Base-by-base conservation (phyloP, 2,888 invertebrate species). In the Anodontia alba region DNA sequence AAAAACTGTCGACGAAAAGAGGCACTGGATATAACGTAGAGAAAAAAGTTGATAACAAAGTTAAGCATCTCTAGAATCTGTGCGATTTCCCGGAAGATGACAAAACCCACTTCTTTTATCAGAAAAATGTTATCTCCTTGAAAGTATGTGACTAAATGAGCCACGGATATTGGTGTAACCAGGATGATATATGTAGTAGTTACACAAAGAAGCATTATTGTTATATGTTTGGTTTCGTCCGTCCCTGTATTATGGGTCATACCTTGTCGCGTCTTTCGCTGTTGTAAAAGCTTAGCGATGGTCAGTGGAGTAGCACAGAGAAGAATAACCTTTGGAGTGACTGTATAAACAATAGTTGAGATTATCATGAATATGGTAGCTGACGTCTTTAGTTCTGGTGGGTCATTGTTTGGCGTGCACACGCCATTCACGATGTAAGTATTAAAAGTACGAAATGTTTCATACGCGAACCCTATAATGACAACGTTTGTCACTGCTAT, bases 41-140 rank as follows among this genome's bases (percentile, higher is more conserved):
- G 75, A 49, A 90, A 86, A 73, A 49, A 90, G 86, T 91, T 91
- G 68, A 89, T 83, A 38, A 88, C 86, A 66, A 89, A 89, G 43
- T 90, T 91, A 2, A 89, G 67, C n/a, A 87, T 87, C 54, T 91
- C 90, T n/a, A 88, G 62, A 15, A 89, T 76, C 51, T 87, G 86
- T 0, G 89, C 83, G 10, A 89, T 68, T 38, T 90, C 88, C 0
- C 89, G 81, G 43, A 87, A 89, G 10, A 86, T 73, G 10, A 88
- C 73, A n/a, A 90, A 83, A 0, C 67, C 49, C 2, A 78, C 75
- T 31, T 77, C 76, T 10, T 46, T 80, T 5, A 83, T 78, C 36
- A 86, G 86, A 67, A 88, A 91, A 5, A 90, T 84, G 57, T 87
- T 83, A 8, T 84, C 71, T 8, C 78, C 76, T 12, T 70, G 49